Base-by-base conservation (phyloP, 1,140 invertebrate genomes). In the Rhagoletis pomonella region DNA sequence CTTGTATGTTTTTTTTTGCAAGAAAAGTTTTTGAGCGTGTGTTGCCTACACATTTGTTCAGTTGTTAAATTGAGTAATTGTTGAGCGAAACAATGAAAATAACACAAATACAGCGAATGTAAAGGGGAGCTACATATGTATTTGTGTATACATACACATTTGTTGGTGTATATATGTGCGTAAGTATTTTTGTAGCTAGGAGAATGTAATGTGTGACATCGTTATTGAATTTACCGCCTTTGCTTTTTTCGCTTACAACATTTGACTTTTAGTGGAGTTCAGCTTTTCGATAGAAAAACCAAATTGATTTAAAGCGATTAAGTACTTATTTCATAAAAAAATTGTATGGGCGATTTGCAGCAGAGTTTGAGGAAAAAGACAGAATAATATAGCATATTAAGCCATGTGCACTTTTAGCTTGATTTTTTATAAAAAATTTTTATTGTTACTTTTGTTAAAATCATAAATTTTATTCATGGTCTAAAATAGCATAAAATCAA, bases 281-380 rank as follows among this genome's bases (percentile, higher is more conserved):
- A 73, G 67, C 14, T 42, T 6, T 73, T 47, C 39, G 42, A 14
- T 42, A 2, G 44, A 73, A 73, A 73, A 73, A 44, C 39, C 17
- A 5, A 73, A 73, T 47, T 73, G 67, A 73, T 14, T 42, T 47
- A 47, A 73, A 73, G 12, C 67, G 67, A 73, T 73, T 73, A 73
- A 14, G 39, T 4, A 42, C 67, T 73, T 73, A 29, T 10, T 9
- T 67, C 1, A 67, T 29, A 29, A 29, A 29, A 29, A 29, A 29
- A 29, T 29, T 29, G 29, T 29, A 29, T 29, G 29, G 29, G 29
- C n/a, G n/a, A n/a, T n/a, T n/a, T n/a, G n/a, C n/a, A n/a, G n/a
- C n/a, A n/a, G n/a, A n/a, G n/a, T n/a, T n/a, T n/a, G n/a, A n/a
- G n/a, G n/a, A n/a, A n/a, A n/a, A n/a, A n/a, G n/a, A n/a, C n/a